Base-by-base conservation (phyloP, 2,888 invertebrate species). In the Parasteatoda lunata region DNA sequence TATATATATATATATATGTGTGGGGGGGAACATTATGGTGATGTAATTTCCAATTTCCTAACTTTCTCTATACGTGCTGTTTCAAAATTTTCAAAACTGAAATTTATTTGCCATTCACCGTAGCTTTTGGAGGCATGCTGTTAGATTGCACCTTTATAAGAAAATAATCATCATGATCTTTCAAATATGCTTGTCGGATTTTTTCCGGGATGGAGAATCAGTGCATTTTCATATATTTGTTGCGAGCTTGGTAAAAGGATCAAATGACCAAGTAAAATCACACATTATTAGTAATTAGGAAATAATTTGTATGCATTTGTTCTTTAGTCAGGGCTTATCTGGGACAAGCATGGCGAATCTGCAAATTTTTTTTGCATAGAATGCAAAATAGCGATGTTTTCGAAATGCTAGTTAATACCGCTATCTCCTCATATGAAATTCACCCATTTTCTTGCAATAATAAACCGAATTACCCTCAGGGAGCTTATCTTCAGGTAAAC, bases 11-110 rank as follows among this genome's bases (percentile, higher is more conserved):
- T n/a, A n/a, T n/a, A n/a, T n/a, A n/a, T n/a, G n/a, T n/a, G n/a
- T n/a, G n/a, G n/a, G 54, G 72, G 49, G 2, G 52, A 72, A 3
- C 51, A 72, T 72, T 72, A 72, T 72, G 8, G 72, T 72, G 72
- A 72, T 72, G 3, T 51, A 52, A 51, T 72, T 49, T 52, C 8
- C 0, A 59, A 59, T 59, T 59, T n/a, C 59, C n/a, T 59, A 59
- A 4, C 4, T 59, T 6, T 54, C 3, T 54, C 3, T 59, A 5
- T 59, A 59, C 4, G 59, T 0, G n/a, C n/a, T 8, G n/a, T 59
- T 9, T 6, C 59, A 59, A 59, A 59, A 59, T 59, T 59, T 59
- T 59, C 8, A 59, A 59, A 59, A 59, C 59, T 59, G 9, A 11
- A 59, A 54, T 5, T 4, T 54, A 54, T 54, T 54, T 59, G n/a